phyloP scores from a whole-genome alignment of 2,113 vertebrate genomes.

The Coptodon rendalli region DNA sequence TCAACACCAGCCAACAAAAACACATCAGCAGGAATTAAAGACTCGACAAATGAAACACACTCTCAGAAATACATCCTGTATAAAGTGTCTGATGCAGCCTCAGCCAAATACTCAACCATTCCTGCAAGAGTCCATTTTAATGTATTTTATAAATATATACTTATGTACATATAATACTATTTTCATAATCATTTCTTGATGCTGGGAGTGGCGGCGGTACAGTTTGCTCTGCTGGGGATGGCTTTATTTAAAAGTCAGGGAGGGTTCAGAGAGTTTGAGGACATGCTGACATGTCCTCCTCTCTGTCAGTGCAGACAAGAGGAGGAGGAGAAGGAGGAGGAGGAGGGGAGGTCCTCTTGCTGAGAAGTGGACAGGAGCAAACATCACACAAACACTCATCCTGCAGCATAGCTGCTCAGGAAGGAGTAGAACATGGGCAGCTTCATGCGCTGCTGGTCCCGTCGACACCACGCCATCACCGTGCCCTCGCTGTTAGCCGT shows the following conservation, averaged over 20 bases:
- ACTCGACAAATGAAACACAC: conserved; percentile 3
- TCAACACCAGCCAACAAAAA: neutral
- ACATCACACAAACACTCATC: conserved; percentile 64
- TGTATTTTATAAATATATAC: conserved; percentile 57
- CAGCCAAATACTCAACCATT: conserved; percentile 6
- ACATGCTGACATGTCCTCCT: conserved; percentile 53
- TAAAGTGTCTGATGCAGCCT: conserved; percentile 62
- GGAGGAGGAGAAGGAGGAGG: neutral
- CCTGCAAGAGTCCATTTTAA: conserved; percentile 5
- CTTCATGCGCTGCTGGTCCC: conserved; percentile 96
- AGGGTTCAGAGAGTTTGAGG: conserved; percentile 22
- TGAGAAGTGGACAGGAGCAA: neutral
- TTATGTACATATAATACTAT: conserved; percentile 48
- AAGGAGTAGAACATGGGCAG: conserved; percentile 98
- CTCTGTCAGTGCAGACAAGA: neutral
- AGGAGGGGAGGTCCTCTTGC: neutral
- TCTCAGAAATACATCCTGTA: conserved; percentile 20
- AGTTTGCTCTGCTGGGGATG: conserved; percentile 17
- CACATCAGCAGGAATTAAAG: neutral
- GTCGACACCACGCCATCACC: conserved; percentile 94
- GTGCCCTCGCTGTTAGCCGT: conserved; percentile 93
- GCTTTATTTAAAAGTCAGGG: conserved; percentile 34
- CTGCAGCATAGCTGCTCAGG: conserved; percentile 94
- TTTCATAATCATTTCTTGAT: conserved; percentile 15
- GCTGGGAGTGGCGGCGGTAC: conserved; percentile 22